Evolutionary conservation across 2,113 vertebrate genomes (phyloP), one percentile per base, ranked within the genome.

Genomic region (Colossoma macropomum): DNA sequence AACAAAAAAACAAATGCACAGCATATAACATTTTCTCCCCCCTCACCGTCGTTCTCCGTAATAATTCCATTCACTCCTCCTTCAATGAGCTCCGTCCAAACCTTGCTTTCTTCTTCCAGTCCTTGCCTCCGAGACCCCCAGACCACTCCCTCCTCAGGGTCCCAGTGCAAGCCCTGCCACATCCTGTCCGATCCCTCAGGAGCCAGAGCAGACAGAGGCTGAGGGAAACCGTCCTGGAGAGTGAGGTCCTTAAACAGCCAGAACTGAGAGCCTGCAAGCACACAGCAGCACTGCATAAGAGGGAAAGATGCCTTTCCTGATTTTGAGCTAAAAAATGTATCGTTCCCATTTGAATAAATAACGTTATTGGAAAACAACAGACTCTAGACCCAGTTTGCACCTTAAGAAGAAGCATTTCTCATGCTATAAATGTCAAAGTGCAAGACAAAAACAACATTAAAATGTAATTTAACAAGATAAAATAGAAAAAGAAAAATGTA

Each of bases 161-260:
- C 90, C 92, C 93, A 94, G 34, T 90, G 80, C 68, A 94, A 69
- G 7, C 92, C 91, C 71, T 81, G 82, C 63, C 70, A 65, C 16
- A 9, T 59, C 38, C 21, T 50, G 41, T 71, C 83, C n/a, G 66
- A 30, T 6, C 65, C 75, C 8, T 27, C 17, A 8, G 54, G 19
- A 56, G 75, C 77, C 66, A 94, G 87, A n/a, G 80, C 74, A 25
- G 91, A 87, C 50, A 92, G 87, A 28, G 92, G 87, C 75, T 86
- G 85, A 21, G 93, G 93, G 84, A 90, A 94, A 15, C 91, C 93
- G 0, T 93, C 92, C 81, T 94, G 91, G 27, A 93, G 92, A 34
- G 89, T 85, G 41, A 93, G 89, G 74, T 91, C 93, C 72, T 85
- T 91, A 85, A 94, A 94, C 32, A 93, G 83, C 93, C 93, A 94